Evolutionary conservation across 2,113 vertebrate species (phyloP).

Genomic region (Procavia capensis): DNA sequence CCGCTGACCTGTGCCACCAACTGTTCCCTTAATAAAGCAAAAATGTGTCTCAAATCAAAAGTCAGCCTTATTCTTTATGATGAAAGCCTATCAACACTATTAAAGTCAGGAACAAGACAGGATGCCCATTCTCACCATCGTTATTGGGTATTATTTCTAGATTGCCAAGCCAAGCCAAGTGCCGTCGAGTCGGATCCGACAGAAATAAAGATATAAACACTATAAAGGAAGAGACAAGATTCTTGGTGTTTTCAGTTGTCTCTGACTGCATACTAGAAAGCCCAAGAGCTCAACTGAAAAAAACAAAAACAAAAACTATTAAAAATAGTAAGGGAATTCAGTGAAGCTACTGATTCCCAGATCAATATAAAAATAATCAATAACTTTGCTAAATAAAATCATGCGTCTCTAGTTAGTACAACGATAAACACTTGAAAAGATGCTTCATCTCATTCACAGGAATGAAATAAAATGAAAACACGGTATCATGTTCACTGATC

Average conservation of each 20-base stretch:
- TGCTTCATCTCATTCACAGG: neutral
- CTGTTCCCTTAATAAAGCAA: neutral
- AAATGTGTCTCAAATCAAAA: neutral
- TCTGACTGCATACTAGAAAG: neutral
- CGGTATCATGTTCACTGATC: neutral
- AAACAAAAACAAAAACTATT: neutral
- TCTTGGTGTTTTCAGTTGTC: neutral
- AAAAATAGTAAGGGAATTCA: neutral
- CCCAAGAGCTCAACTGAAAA: neutral
- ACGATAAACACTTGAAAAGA: neutral
- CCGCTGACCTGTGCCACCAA: neutral
- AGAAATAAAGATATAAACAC: neutral
- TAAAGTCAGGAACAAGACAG: neutral
- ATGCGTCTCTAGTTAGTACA: neutral
- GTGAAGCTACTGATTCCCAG: neutral
- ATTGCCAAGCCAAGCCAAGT: no score
- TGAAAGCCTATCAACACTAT: neutral
- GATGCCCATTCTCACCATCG: neutral
- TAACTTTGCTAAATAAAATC: conserved; percentile 9
- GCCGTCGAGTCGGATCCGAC: no score
- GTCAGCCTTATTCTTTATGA: neutral
- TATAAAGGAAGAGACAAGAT: neutral
- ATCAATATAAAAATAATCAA: neutral
- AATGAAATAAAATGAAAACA: conserved; percentile 36
- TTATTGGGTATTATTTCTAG: neutral